Percentiles rank a stretch among this genome's conserved stretches.
phyloP scores from a whole-genome alignment of 2,797 vertebrate species.

The Phoxinus dragarum region DNA sequence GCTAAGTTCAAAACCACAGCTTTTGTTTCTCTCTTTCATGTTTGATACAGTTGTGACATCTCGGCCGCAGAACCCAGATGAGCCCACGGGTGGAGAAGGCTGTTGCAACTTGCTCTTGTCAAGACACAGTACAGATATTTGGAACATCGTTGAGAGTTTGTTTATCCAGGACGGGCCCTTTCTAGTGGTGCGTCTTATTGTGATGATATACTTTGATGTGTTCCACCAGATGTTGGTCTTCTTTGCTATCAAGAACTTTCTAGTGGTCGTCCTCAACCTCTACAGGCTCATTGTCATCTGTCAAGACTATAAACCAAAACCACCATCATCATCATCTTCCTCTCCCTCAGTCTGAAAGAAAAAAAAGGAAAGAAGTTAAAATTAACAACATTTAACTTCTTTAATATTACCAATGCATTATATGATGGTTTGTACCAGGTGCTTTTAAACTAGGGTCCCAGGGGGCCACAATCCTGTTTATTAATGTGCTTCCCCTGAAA shows the following conservation, averaged over 20 bases:
- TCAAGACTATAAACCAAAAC: slow-evolving; percentile 65
- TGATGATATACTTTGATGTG: slow-evolving; percentile 84
- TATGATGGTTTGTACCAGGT: background rate
- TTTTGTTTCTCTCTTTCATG: slow-evolving; percentile 15
- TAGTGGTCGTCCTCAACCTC: slow-evolving; percentile 88
- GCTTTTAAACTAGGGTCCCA: background rate
- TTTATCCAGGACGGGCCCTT: slow-evolving; percentile 96
- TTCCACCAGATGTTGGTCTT: slow-evolving; percentile 95
- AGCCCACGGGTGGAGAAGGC: slow-evolving; percentile 42
- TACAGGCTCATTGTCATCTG: slow-evolving; percentile 86
- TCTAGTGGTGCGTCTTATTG: slow-evolving; percentile 83
- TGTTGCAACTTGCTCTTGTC: slow-evolving; percentile 72
- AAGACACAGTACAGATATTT: slow-evolving; percentile 86
- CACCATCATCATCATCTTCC: background rate
- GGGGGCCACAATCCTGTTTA: background rate
- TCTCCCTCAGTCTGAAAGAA: slow-evolving; percentile 7
- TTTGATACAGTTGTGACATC: slow-evolving; percentile 81
- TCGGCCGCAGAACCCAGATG: slow-evolving; percentile 61
- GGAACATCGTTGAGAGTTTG: slow-evolving; percentile 87
- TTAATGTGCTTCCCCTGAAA: background rate
- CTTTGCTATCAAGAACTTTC: slow-evolving; percentile 92
- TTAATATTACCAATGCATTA: background rate
- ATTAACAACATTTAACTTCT: background rate
- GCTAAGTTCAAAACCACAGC: background rate
- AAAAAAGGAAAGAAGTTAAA: slow-evolving; percentile 2